Conservation (phyloP, 2,888 invertebrate genomes). For the Apotomis capreana region DNA sequence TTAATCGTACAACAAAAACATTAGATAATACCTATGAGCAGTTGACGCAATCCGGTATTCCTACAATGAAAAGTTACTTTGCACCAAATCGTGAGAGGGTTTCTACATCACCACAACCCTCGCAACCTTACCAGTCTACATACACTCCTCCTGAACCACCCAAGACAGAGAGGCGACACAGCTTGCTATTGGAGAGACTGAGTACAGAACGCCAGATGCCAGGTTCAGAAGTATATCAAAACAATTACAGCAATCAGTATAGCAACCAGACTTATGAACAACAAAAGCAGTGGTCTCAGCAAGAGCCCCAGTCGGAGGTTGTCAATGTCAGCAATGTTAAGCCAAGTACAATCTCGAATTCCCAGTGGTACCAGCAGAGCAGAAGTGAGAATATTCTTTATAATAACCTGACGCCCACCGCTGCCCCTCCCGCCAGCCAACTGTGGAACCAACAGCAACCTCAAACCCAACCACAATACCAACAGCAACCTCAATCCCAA, state of each 20-base stretch:
- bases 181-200: slow-evolving; percentile 72
- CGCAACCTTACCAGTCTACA: slow-evolving; percentile 66
- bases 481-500: slow-evolving; percentile 37
- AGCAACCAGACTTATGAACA: slow-evolving; percentile 65
- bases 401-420: slow-evolving; percentile 60
- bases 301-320: slow-evolving; percentile 76
- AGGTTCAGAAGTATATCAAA: slow-evolving; percentile 67
- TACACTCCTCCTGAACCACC: slow-evolving; percentile 64
- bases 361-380: slow-evolving; percentile 76
- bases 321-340: slow-evolving; percentile 75
- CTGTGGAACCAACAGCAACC: slow-evolving; percentile 53
- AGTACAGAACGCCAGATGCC: slow-evolving; percentile 76
- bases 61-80: slow-evolving; percentile 71
- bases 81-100: slow-evolving; percentile 67
- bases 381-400: slow-evolving; percentile 63
- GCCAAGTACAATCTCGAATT: slow-evolving; percentile 74
- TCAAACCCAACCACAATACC: slow-evolving; percentile 38
- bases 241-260: slow-evolving; percentile 54
- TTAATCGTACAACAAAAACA: slow-evolving; percentile 75
- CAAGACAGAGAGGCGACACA: slow-evolving; percentile 71
- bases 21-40: slow-evolving; percentile 72
- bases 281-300: slow-evolving; percentile 61
- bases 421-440: slow-evolving; percentile 52
- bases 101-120: slow-evolving; percentile 63
- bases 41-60: slow-evolving; percentile 64